A percentile compares a stretch with the other conserved stretches of the same genome.
phyloP scores from a whole-genome alignment of 2,797 vertebrate species.

The Falco rusticolus region DNA sequence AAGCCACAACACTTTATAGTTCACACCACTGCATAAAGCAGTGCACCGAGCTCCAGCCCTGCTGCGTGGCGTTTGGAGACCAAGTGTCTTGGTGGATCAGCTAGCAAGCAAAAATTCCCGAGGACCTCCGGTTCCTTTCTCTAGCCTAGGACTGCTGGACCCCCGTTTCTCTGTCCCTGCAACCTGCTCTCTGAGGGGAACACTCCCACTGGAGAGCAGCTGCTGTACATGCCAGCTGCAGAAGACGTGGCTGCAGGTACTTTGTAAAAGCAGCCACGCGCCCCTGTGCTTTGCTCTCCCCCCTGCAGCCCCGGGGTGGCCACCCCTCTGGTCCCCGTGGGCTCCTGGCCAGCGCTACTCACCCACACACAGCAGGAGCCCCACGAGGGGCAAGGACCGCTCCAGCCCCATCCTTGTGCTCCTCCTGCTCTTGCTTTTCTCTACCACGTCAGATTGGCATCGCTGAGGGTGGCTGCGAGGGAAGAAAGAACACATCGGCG shows the following conservation, averaged over 20 bases:
- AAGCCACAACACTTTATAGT: rapidly evolving
- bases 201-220: not conserved
- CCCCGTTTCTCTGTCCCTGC: not conserved
- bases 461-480: not conserved
- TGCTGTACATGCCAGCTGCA: rapidly evolving
- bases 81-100: not conserved
- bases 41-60: rapidly evolving
- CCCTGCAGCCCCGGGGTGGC: not conserved
- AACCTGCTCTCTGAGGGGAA: not conserved
- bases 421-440: not conserved
- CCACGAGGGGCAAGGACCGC: slow-evolving; percentile 16
- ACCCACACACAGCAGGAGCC: slow-evolving; percentile 45
- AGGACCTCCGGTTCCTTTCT: not conserved
- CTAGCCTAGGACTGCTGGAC: not conserved
- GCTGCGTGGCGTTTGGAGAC: not conserved
- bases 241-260: not conserved
- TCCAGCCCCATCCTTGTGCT: slow-evolving; percentile 12
- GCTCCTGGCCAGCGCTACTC: not conserved
- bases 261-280: rapidly evolving
- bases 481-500: not conserved
- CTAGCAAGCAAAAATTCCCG: not conserved
- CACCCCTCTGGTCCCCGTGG: not conserved
- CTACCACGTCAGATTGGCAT: not conserved
- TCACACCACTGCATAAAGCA: not conserved
- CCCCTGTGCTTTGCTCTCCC: too few species aligned